Conservation (phyloP, 2,797 vertebrate genomes). For the Spinus olivaceus region DNA sequence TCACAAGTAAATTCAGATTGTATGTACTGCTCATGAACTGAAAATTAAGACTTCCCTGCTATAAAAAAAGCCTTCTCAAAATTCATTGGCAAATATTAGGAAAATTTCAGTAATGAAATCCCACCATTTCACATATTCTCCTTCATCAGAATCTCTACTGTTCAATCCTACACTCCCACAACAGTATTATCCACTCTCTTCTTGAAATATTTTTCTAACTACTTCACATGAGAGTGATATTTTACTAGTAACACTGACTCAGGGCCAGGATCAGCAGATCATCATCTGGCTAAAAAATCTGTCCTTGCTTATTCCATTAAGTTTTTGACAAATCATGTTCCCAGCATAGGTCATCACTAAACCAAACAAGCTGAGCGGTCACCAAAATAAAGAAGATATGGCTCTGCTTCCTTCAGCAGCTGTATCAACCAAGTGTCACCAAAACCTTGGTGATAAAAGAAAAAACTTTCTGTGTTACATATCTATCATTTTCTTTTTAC, state of each 20-base stretch:
- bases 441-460: not conserved
- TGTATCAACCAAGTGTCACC: not conserved
- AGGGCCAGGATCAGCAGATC: too few species aligned
- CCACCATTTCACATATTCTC: fast-evolving
- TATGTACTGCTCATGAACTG: not conserved
- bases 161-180: not conserved
- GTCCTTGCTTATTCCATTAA: not conserved
- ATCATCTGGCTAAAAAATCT: not conserved
- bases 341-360: not conserved
- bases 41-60: not conserved
- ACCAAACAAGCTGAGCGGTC: not conserved
- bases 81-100: not conserved
- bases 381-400: not conserved
- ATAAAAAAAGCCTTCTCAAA: not conserved
- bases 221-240: not conserved
- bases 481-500: fast-evolving
- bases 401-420: not conserved
- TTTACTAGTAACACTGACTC: not conserved
- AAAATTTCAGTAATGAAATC: not conserved
- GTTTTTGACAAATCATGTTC: not conserved
- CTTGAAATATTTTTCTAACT: not conserved
- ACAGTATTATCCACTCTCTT: not conserved
- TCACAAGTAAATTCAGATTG: not conserved
- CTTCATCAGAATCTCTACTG: not conserved
- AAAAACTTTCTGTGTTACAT: not conserved